A percentile compares a stretch with the other conserved stretches of the same genome.
Conservation (phyloP, 1,140 invertebrate genomes). For the Drosophila orosa region DNA sequence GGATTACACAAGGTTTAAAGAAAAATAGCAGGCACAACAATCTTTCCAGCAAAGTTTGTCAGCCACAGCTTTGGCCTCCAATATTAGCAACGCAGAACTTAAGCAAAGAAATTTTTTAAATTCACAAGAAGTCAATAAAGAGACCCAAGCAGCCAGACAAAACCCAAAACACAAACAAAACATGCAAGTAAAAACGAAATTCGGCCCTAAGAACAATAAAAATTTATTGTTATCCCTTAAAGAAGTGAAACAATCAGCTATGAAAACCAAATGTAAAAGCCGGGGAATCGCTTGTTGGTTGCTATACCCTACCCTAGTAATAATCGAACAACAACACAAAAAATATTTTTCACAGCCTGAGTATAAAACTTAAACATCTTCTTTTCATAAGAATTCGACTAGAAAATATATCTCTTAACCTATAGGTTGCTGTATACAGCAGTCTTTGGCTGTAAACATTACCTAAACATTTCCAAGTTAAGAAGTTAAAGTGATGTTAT, state of each 20-base stretch:
- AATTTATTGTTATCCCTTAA: conserved; percentile 78
- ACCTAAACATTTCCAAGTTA: neutral
- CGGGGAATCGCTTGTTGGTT: neutral
- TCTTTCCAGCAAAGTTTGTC: conserved; percentile 65
- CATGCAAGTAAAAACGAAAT: conserved; percentile 56
- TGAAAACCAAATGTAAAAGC: conserved; percentile 58
- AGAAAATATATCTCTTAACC: neutral
- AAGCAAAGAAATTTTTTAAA: conserved; percentile 23
- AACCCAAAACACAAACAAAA: conserved; percentile 34
- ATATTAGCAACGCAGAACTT: conserved; percentile 24
- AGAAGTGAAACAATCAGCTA: conserved; percentile 79
- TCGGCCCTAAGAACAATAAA: conserved; percentile 70
- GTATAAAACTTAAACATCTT: neutral
- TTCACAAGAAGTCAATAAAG: conserved; percentile 67
- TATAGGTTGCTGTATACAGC: no score
- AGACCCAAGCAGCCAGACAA: conserved; percentile 17
- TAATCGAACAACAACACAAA: neutral
- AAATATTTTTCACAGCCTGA: neutral
- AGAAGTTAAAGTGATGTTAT: neutral
- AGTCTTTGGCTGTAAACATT: no score
- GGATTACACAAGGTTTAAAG: conserved; percentile 60
- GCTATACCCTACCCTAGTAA: conserved; percentile 22
- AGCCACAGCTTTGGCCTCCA: conserved; percentile 46
- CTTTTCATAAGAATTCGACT: neutral
- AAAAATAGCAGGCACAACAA: conserved; percentile 28